Base-by-base conservation (phyloP, 2,797 vertebrate species). In the Silurus lanzhouensis region DNA sequence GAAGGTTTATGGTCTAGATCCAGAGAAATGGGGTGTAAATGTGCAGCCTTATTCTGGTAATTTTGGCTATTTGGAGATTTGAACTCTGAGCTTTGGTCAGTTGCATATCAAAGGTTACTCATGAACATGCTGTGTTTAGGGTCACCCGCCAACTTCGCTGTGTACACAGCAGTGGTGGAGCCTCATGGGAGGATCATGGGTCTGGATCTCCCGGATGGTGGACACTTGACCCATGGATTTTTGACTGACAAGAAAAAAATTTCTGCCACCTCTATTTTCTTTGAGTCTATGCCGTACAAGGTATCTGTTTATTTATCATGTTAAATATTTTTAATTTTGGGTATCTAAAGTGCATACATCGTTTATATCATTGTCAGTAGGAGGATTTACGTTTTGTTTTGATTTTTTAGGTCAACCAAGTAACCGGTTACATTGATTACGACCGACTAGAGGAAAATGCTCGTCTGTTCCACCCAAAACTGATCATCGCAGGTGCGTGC, bases 241-340 rank as follows among this genome's bases (percentile, higher is more conserved):
- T 99, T 99, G 98, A 99, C 98, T 0, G 96, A 98, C 25, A 99
- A 98, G 92, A 99, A 99, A 93, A 99, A 96, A 89, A 97, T 99
- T 89, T 99, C 98, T 0, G 98, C 98, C 7, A 99, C 98, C 0
- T 99, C 98, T 15, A 95, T 99, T 89, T 99, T 99, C 91, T 99
- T 99, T 0, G 98, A 99, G 87, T 99, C 98, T n/a, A 98, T 99
- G 98, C 97, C 98, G 0, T 99, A 99, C 87, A 99, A 99, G 97
- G 98, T 99, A n/a, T 17, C 44, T 44, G 31, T 46, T 60, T 13
- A 38, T 63, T 80, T 2, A 9, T 22, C 75, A 27, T 6, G 6
- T n/a, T 52, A 31, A 60, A 63, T 63, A 25, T n/a, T 17, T 14
- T 60, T 17, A n/a, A 38, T 12, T 19, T 66, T 19, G 7, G 48